These are phyloP conservation scores for Arvicanthis niloticus DNA, from an alignment of 2,113 vertebrate species.

Conservation along the genomic window DNA sequence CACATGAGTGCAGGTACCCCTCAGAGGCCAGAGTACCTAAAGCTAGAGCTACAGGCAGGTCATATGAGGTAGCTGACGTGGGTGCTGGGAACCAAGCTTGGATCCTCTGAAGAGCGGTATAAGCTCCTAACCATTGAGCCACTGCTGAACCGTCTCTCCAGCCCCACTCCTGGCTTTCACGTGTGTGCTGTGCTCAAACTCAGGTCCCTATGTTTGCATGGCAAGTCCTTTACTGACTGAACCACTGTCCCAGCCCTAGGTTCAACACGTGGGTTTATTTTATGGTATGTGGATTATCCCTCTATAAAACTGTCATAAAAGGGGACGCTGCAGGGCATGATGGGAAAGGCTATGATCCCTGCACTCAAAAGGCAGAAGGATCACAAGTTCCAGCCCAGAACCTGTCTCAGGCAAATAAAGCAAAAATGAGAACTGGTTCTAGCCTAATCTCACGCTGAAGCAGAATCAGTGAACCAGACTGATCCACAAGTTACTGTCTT, in stretches of 20 bases:
- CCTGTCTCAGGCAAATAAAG: neutral
- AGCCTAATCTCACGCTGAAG: neutral
- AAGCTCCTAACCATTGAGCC: neutral
- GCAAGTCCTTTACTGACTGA: neutral
- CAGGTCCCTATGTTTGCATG: neutral
- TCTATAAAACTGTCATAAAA: slow-evolving; percentile 24
- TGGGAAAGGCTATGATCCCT: neutral
- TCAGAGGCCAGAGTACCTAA: neutral
- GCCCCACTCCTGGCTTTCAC: neutral
- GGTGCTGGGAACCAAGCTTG: neutral
- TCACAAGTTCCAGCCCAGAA: neutral
- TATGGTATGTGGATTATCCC: neutral
- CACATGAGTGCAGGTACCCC: neutral
- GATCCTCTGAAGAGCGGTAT: neutral
- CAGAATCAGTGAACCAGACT: neutral
- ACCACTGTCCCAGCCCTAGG: neutral
- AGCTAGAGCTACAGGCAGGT: neutral
- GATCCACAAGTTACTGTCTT: neutral
- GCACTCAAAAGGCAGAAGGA: neutral
- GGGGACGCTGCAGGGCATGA: neutral
- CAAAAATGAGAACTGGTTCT: neutral
- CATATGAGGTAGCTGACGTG: neutral
- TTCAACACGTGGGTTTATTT: neutral
- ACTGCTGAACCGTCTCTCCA: neutral
- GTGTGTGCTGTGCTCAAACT: neutral